These are phyloP conservation scores for Drosophila littoralis DNA, from an alignment of 1,140 invertebrate genomes.

Conservation along the genomic window DNA sequence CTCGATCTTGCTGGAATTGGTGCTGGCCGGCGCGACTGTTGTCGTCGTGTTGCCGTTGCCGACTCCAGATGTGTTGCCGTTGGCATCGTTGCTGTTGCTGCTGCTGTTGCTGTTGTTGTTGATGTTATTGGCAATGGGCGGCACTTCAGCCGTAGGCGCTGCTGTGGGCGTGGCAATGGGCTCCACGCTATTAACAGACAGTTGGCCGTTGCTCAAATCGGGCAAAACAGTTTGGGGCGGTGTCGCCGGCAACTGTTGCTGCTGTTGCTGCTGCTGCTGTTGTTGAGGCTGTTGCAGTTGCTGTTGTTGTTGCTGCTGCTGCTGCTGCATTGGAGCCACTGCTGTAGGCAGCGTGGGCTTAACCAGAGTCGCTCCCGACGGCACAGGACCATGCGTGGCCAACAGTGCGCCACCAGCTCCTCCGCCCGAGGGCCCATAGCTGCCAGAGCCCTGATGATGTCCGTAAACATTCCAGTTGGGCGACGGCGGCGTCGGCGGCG, in stretches of 20 bases:
- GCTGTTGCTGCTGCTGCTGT: conserved; percentile 40
- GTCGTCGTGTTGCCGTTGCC: conserved; percentile 18
- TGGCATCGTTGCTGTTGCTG: conserved; percentile 24
- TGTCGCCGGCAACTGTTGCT: conserved; percentile 53
- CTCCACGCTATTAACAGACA: conserved; percentile 6
- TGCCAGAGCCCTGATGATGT: conserved; percentile 61
- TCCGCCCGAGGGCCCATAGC: conserved; percentile 60
- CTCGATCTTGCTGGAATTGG: conserved; percentile 87
- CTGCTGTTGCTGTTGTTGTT: conserved; percentile 36
- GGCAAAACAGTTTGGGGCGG: conserved; percentile 69
- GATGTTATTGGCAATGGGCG: conserved; percentile 30
- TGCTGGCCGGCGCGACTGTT: conserved; percentile 59
- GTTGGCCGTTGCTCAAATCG: conserved; percentile 65
- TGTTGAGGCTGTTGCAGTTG: conserved; percentile 42
- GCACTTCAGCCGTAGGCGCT: not conserved
- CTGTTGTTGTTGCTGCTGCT: conserved; percentile 41
- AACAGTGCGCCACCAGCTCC: conserved; percentile 50
- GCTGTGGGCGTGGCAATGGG: conserved; percentile 37
- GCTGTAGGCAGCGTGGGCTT: conserved; percentile 47
- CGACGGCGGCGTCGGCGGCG: conserved; percentile 83
- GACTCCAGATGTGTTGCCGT: conserved; percentile 3
- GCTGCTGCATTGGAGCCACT: conserved; percentile 39
- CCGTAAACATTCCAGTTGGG: conserved; percentile 87
- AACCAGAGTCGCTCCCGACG: conserved; percentile 41
- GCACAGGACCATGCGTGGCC: conserved; percentile 51